Evolutionary conservation across 2,888 invertebrate species (phyloP), one percentile per base, ranked within the genome.

Genomic region (Gari tellinella): DNA sequence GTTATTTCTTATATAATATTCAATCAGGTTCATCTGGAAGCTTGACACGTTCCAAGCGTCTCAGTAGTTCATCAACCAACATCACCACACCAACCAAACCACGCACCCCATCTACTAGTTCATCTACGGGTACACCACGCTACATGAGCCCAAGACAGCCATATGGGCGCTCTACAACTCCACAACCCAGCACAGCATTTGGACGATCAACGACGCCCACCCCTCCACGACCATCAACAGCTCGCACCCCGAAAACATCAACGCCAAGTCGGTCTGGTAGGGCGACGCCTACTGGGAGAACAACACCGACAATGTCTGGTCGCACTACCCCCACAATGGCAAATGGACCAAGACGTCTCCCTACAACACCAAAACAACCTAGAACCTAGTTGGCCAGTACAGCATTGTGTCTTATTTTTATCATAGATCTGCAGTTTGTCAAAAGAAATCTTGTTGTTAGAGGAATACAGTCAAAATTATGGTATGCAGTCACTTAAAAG

Each of bases 1-100:
- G 31, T 31, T 31, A 31, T 31, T 31, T 43, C 15, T 43, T 5
- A n/a, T 43, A 14, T 19, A 40, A 8, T n/a, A n/a, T 43, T 43
- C 4, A 19, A 23, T 56, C 65, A 88, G 89, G 89, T 53, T 89
- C 89, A 19, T 87, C 88, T 12, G 87, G 88, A 43, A 88, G 86
- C 67, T 73, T 89, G 41, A 81, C 80, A 19, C 75, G 86, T 45
- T 81, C 85, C 21, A 87, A 86, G 58, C 85, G 88, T 40, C 76
- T 88, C 26, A 87, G 87, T 69, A 85, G 80, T 23, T 88, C 88
- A 25, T 86, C 88, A 19, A 83, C 87, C 15, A 86, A 83, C 69
- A 74, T 87, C 26, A 81, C 80, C 26, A 80, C 86, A 25, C 82
- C 83, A 25, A 72, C 80, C 2, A 75, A 78, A 46, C 65, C 79